Base-by-base conservation (phyloP, 2,113 vertebrate genomes). In the Chauna torquata region DNA sequence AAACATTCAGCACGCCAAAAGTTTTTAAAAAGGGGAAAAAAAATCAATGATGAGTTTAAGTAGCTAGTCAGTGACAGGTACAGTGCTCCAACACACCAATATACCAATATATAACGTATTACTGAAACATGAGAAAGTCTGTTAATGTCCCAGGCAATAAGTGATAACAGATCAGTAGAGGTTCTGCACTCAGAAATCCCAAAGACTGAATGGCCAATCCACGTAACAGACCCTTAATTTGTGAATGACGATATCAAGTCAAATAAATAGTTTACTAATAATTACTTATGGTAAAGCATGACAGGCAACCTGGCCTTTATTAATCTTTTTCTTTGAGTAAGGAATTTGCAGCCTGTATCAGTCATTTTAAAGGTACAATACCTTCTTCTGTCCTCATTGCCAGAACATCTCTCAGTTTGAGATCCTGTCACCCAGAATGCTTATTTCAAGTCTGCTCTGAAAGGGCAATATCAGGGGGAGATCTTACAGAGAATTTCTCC, bases 231-330 rank as follows among this genome's bases (percentile, higher is more conserved):
- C 8, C 38, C 18, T 92, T 77, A 93, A 83, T 79, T 94, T 93
- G 38, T 72, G 61, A 96, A 88, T 77, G 14, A n/a, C 20, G 45
- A n/a, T 27, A 30, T 30, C 58, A 76, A 49, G 36, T 93, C 90
- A 90, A 79, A 86, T 50, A 77, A 95, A 84, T 10, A 40, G 28
- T 30, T 94, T 79, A 82, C 79, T 93, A 94, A 94, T 84, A 94
- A 95, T 82, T 91, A 94, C 30, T 66, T 93, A 82, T 16, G 78
- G 45, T 65, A 61, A 97, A 94, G 16, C 57, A 82, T 58, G 81
- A 77, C 23, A 93, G 32, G 17, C 65, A 65, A 64, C 49, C 52
- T 42, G 54, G 38, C 50, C 36, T 93, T 89, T 68, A 97, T 79
- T 58, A 65, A 57, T 69, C 22, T 72, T 80, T 80, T 50, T 40